Base-by-base conservation (phyloP, 2,888 invertebrate species). In the Ormyrus thymus region DNA sequence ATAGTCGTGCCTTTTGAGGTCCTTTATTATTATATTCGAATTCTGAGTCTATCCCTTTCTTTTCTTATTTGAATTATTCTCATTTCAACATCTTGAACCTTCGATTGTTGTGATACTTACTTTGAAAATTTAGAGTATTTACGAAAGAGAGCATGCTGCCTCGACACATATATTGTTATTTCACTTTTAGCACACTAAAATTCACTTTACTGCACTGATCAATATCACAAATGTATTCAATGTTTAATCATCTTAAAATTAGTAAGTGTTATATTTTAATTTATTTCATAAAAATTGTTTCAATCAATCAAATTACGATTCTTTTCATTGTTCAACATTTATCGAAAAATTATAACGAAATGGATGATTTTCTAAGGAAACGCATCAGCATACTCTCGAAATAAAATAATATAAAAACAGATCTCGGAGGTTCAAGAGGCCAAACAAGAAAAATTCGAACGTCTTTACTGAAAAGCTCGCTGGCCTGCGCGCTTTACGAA, bases 371-470 rank as follows among this genome's bases (percentile, higher is more conserved):
- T 29, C 29, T 29, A 29, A 29, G 29, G 2, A 29, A 29, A 29
- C n/a, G 55, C 46, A 64, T 55, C 55, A 64, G 64, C 55, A 73
- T 73, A 64, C 64, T 73, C 72, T 73, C n/a, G 15, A 13, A n/a
- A 45, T 10, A 43, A 50, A 53, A 10, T 55, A 58, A 50, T 29
- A 29, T 29, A 46, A 8, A 69, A 58, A 56, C 8, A 69, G 56
- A 46, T 74, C 71, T 71, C 46, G 61, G 75, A 77, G 72, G 62
- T 80, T 78, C 74, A 62, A 68, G 66, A 71, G 29, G 29, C 51
- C 29, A 55, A 43, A 74, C 10, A 70, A 50, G 13, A 46, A 56
- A 64, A 74, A 70, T 58, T 56, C 58, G 45, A 74, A 29, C 48
- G 66, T 51, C 48, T 66, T 66, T 55, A 55, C 8, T 58, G 13